Percentiles rank a stretch among this genome's conserved stretches.
Evolutionary conservation across 2,797 vertebrate genomes (phyloP).

Genomic region (Oophaga sylvatica): DNA sequence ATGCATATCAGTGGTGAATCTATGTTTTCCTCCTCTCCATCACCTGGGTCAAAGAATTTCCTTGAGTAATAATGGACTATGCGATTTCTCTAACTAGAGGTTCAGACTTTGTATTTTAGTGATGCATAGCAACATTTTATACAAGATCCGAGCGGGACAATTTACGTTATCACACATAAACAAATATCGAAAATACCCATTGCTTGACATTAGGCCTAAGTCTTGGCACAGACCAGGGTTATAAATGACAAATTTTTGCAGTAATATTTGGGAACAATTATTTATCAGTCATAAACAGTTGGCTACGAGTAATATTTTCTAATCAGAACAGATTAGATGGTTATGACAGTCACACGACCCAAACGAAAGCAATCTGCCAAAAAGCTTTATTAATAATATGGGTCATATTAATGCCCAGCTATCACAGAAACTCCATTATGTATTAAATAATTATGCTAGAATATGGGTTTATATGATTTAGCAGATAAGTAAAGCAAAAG

Average conservation of each 20-base stretch:
- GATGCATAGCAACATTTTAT: not conserved
- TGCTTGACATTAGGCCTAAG: no score
- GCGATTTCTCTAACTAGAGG: not conserved
- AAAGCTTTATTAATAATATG: not conserved
- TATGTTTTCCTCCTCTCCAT: no score
- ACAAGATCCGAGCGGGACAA: not conserved
- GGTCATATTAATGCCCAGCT: not conserved
- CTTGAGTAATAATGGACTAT: no score
- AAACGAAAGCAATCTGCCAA: not conserved
- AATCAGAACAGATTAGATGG: not conserved
- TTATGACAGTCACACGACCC: not conserved
- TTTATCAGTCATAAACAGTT: constrained; percentile 8
- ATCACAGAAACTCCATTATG: not conserved
- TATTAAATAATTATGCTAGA: not conserved
- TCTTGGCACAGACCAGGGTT: not conserved
- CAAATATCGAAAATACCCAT: no score
- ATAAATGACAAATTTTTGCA: not conserved
- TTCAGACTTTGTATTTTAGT: not conserved
- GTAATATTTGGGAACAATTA: not conserved
- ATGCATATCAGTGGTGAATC: no score
- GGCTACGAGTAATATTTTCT: not conserved
- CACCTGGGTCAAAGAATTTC: no score
- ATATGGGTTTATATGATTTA: not conserved
- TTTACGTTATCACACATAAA: no score
- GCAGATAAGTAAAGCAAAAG: no score